These are phyloP conservation scores for Rhadina sibilatrix DNA, from an alignment of 2,113 vertebrate genomes.

Conservation along the genomic window DNA sequence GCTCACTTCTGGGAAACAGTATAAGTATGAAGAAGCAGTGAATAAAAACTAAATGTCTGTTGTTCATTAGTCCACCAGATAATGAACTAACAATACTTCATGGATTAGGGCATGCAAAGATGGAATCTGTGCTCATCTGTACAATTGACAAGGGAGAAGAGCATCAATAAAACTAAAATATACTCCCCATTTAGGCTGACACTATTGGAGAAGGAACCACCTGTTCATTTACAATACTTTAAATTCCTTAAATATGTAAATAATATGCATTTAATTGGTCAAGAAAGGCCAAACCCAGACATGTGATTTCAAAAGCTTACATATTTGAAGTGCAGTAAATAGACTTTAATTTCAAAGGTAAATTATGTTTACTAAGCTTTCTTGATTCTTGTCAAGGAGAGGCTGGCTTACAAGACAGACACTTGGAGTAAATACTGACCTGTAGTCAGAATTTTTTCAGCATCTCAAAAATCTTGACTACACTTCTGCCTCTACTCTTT, in stretches of 20 bases:
- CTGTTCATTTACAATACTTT: neutral
- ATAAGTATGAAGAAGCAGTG: conserved; percentile 49
- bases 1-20: conserved; percentile 53
- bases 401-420: neutral
- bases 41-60: conserved; percentile 49
- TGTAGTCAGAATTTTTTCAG: neutral
- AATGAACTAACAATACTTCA: conserved; percentile 58
- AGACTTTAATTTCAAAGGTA: conserved; percentile 36
- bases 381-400: neutral
- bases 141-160: neutral
- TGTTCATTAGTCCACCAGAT: conserved; percentile 61
- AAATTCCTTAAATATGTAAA: neutral
- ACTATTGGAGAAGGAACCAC: neutral
- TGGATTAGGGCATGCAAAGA: neutral
- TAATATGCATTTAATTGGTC: neutral
- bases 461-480: neutral
- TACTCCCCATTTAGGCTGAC: neutral
- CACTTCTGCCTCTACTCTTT: neutral
- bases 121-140: neutral
- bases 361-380: neutral
- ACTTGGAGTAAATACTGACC: neutral
- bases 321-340: conserved; percentile 34
- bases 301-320: conserved; percentile 20
- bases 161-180: neutral
- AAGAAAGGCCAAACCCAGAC: conserved; percentile 19